These are phyloP conservation scores for Drosophila yakuba DNA, from an alignment of 1,140 invertebrate genomes.

Conservation along the genomic window DNA sequence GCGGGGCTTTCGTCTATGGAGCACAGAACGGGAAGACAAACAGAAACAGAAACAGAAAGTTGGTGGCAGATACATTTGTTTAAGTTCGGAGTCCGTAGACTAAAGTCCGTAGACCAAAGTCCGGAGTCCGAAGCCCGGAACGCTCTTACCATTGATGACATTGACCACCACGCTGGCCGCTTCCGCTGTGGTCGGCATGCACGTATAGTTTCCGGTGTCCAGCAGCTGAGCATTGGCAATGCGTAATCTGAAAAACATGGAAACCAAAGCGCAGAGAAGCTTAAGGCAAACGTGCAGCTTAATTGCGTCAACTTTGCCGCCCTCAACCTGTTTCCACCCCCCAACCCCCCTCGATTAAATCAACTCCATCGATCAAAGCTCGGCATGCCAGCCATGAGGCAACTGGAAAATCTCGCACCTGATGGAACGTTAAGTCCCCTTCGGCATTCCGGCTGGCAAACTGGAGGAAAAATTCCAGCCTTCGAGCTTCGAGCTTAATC, in stretches of 20 bases:
- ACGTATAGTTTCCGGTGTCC: conserved; percentile 95
- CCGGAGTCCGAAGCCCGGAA: not conserved
- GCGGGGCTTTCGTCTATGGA: conserved; percentile 92
- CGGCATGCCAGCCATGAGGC: conserved; percentile 42
- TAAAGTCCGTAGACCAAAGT: no score
- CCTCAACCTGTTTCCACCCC: no score
- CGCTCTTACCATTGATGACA: conserved; percentile 92
- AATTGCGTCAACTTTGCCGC: conserved; percentile 16
- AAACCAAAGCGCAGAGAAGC: conserved; percentile 26
- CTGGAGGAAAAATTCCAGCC: conserved; percentile 6
- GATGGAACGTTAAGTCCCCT: conserved; percentile 25
- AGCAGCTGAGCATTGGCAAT: conserved; percentile 90
- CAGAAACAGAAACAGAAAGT: conserved; percentile 1
- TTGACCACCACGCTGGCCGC: conserved; percentile 93
- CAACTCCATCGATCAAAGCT: conserved; percentile 77
- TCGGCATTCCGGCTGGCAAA: conserved; percentile 9
- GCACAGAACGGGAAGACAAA: not conserved
- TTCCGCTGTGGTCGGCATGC: conserved; percentile 92
- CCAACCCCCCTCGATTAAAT: conserved; percentile 36
- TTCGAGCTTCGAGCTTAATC: not conserved
- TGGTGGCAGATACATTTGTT: not conserved
- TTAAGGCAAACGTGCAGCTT: conserved; percentile 43
- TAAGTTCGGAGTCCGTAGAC: not conserved
- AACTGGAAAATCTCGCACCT: conserved; percentile 57
- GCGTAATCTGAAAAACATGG: conserved; percentile 86